phyloP scores from a whole-genome alignment of 2,113 vertebrate species.

The Nestor notabilis region DNA sequence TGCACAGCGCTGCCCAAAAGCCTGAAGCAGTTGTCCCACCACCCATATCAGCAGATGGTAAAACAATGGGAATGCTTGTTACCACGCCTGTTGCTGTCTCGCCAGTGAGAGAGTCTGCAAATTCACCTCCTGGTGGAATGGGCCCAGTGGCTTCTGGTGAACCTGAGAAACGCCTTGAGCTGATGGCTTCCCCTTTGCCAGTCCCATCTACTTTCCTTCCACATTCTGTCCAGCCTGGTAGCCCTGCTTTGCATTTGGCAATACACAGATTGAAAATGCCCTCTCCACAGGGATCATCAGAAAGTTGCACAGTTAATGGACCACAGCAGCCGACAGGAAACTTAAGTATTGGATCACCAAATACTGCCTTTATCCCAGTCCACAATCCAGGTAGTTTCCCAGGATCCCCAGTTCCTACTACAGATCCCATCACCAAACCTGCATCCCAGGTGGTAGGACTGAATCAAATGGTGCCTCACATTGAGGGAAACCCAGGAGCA shows the following conservation, averaged over 20 bases:
- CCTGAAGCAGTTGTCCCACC: constrained; percentile 74
- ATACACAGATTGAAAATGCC: constrained; percentile 85
- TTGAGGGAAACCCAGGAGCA: constrained; percentile 79
- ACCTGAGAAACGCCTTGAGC: constrained; percentile 81
- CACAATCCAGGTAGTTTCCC: constrained; percentile 79
- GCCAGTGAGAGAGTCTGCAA: constrained; percentile 65
- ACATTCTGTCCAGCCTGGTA: constrained; percentile 70
- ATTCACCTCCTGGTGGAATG: constrained; percentile 67
- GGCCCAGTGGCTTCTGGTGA: constrained; percentile 66
- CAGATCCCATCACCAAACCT: constrained; percentile 77
- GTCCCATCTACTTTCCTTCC: constrained; percentile 78
- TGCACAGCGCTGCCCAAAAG: constrained; percentile 81
- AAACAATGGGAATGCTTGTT: constrained; percentile 79
- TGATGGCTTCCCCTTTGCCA: constrained; percentile 72
- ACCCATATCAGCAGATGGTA: constrained; percentile 78
- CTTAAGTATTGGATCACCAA: constrained; percentile 79
- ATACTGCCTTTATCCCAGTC: constrained; percentile 80
- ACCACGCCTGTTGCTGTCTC: constrained; percentile 75
- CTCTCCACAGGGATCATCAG: constrained; percentile 72
- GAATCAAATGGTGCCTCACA: constrained; percentile 80
- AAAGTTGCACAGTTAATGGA: constrained; percentile 69
- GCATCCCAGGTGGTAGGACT: constrained; percentile 79
- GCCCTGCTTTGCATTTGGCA: constrained; percentile 80
- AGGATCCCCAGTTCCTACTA: constrained; percentile 72
- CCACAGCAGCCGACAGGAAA: constrained; percentile 77